phyloP scores from a whole-genome alignment of 2,113 vertebrate species.

The Manacus vitellinus region DNA sequence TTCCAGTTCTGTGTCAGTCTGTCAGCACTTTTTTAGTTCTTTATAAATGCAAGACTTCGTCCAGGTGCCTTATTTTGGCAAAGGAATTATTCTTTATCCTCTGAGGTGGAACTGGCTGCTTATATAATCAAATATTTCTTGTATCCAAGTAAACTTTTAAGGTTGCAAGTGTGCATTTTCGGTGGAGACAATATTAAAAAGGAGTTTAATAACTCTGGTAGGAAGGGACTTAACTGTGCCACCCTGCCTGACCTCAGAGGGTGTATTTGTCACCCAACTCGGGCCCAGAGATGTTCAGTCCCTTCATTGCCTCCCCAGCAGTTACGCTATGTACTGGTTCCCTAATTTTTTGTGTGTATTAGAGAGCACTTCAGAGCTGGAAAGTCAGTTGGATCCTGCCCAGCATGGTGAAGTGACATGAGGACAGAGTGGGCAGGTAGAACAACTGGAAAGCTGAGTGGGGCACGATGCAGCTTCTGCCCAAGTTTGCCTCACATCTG shows the following conservation, averaged over 20 bases:
- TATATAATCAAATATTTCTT: background rate
- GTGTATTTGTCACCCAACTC: background rate
- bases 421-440: background rate
- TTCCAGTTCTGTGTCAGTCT: background rate
- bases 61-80: background rate
- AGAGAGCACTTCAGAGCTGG: background rate
- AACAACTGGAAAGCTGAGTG: background rate
- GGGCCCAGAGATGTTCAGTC: background rate
- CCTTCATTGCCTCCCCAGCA: background rate
- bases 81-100: background rate
- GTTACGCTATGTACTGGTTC: background rate
- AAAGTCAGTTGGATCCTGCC: background rate
- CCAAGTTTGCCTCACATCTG: background rate
- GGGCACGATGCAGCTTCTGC: background rate
- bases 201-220: background rate
- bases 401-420: fast-evolving
- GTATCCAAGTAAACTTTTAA: background rate
- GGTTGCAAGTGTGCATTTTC: background rate
- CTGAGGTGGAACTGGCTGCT: background rate
- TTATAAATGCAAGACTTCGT: background rate
- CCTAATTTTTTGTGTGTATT: background rate
- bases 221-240: background rate
- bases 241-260: background rate
- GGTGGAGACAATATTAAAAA: background rate
- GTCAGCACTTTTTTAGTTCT: background rate